These are phyloP conservation scores for Anas flavirostris DNA, from an alignment of 2,797 vertebrate genomes.

Conservation along the genomic window DNA sequence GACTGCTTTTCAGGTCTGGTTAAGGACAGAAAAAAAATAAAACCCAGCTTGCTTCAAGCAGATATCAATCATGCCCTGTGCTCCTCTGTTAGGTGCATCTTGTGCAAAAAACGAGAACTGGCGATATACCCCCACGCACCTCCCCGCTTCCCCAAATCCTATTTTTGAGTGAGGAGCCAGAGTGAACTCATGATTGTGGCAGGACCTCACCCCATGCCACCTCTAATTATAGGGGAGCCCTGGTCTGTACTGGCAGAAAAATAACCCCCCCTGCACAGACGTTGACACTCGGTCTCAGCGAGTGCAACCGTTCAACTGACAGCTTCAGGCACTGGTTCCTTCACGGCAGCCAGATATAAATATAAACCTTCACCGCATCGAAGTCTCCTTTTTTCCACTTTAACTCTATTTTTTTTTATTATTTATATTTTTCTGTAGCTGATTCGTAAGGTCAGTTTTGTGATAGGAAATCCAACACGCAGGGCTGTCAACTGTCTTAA, in stretches of 20 bases:
- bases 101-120: slow-evolving; percentile 68
- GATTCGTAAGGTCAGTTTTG: background rate
- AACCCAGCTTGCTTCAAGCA: slow-evolving; percentile 59
- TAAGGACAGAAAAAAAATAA: slow-evolving; percentile 52
- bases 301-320: slow-evolving; percentile 53
- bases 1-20: slow-evolving; percentile 77
- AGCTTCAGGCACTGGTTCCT: slow-evolving; percentile 30
- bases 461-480: background rate
- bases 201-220: slow-evolving; percentile 61
- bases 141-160: slow-evolving; percentile 55
- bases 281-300: background rate
- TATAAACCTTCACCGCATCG: background rate
- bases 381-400: background rate
- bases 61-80: slow-evolving; percentile 72
- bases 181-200: slow-evolving; percentile 38
- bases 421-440: background rate
- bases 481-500: background rate
- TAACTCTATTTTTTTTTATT: background rate
- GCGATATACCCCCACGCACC: background rate
- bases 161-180: slow-evolving; percentile 44
- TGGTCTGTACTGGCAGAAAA: slow-evolving; percentile 21
- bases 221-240: slow-evolving; percentile 71
- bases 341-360: slow-evolving; percentile 32
- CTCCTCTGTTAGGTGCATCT: slow-evolving; percentile 62
- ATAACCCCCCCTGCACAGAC: accelerated